phyloP scores from a whole-genome alignment of 30 jellyfish, hydroid and myxozoan species.

The Aurelia sp. region DNA sequence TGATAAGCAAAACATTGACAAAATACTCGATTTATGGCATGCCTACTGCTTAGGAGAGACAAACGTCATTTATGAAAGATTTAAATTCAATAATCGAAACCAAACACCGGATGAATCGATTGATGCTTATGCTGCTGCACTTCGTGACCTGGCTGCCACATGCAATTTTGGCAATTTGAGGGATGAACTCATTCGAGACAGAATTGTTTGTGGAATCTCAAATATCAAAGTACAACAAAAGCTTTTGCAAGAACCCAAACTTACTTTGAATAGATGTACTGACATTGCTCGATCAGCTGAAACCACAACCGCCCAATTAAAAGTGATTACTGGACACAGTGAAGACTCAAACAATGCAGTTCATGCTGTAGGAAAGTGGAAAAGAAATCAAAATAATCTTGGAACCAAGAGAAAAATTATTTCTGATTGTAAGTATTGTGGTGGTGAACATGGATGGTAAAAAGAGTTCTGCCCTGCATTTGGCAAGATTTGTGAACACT shows the following conservation, averaged over 20 bases:
- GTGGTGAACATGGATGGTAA: constrained; percentile 3
- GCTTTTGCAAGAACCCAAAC: no score
- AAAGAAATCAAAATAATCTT: not conserved
- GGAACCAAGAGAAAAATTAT: not conserved
- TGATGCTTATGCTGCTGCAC: constrained; percentile 10
- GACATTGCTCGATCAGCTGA: not conserved
- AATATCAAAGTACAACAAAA: no score
- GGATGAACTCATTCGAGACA: no score
- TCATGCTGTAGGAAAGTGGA: not conserved
- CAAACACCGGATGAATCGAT: constrained; percentile 10
- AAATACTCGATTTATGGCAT: constrained; percentile 15
- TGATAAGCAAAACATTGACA: not conserved
- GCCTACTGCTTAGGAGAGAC: no score
- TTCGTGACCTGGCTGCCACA: constrained; percentile 1
- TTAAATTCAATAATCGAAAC: not conserved
- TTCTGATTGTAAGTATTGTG: constrained; percentile 14
- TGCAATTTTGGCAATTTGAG: not conserved
- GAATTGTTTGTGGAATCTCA: no score
- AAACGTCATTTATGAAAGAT: no score
- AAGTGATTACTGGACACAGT: not conserved
- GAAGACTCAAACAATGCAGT: not conserved
- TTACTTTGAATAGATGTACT: no score
- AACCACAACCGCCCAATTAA: not conserved
- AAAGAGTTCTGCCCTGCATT: not conserved
- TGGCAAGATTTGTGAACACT: no score